Conservation (phyloP, 2,113 vertebrate genomes). For the Bolborhynchus lineola region DNA sequence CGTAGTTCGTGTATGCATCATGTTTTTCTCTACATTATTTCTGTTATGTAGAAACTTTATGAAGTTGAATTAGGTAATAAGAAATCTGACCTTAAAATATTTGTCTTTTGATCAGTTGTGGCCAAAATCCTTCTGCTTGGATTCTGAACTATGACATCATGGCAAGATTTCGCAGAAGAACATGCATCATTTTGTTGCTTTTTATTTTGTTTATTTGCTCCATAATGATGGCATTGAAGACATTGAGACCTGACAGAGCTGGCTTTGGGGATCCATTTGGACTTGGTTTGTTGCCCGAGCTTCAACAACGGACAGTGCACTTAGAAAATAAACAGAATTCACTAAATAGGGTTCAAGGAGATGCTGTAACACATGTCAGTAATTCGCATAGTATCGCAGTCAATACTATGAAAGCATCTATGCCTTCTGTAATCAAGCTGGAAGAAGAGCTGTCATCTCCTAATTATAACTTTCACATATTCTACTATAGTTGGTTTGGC, state of each 20-base stretch:
- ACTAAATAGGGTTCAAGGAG: conserved; percentile 42
- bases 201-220: conserved; percentile 85
- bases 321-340: conserved; percentile 42
- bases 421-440: conserved; percentile 51
- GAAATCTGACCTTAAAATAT: conserved; percentile 53
- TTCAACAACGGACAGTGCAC: conserved; percentile 55
- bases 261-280: conserved; percentile 76
- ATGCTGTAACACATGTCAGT: conserved; percentile 44
- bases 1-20: not conserved
- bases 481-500: conserved; percentile 96
- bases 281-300: conserved; percentile 74
- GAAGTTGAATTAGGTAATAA: not conserved
- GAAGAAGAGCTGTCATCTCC: conserved; percentile 79
- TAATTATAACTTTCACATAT: conserved; percentile 92
- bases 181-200: conserved; percentile 81
- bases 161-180: conserved; percentile 90
- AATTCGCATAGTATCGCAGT: conserved; percentile 26
- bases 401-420: conserved; percentile 59
- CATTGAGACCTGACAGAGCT: conserved; percentile 80
- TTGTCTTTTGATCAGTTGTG: conserved; percentile 64
- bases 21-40: not conserved
- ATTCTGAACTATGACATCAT: conserved; percentile 83
- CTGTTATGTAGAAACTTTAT: not conserved
- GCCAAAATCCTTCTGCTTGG: conserved; percentile 41
- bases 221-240: conserved; percentile 87